phyloP scores from a whole-genome alignment of 2,113 vertebrate species.

The Brachionichthys hirsutus region DNA sequence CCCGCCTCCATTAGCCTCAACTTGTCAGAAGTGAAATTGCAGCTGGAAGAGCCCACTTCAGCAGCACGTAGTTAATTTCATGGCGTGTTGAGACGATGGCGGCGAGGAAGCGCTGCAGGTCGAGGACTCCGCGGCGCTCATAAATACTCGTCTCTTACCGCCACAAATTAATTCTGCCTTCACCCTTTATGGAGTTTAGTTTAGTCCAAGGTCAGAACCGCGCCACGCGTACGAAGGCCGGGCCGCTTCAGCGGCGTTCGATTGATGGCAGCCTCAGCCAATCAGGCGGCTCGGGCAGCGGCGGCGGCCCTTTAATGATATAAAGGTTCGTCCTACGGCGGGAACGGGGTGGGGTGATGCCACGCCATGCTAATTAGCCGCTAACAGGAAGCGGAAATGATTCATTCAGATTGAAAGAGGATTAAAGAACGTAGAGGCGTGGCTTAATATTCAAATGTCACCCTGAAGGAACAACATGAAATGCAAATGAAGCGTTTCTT shows the following conservation, averaged over 20 bases:
- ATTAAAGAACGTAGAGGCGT: too few relatives aligned
- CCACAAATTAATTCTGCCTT: constrained; percentile 25
- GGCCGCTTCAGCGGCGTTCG: constrained; percentile 25
- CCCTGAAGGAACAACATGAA: too few relatives aligned
- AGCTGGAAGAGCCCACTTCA: constrained; percentile 33
- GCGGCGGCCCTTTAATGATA: constrained; percentile 53
- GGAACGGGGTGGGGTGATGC: background rate
- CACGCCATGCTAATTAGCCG: constrained; percentile 32
- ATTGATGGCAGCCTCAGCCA: constrained; percentile 47
- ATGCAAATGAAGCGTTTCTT: too few relatives aligned
- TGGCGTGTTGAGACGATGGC: constrained; percentile 42
- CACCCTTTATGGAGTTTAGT: constrained; percentile 6
- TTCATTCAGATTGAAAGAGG: too few relatives aligned
- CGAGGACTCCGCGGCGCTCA: constrained; percentile 41
- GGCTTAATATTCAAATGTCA: too few relatives aligned
- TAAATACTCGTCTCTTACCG: constrained; percentile 60
- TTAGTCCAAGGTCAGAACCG: constrained; percentile 47
- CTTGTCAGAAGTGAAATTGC: constrained; percentile 46
- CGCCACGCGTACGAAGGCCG: background rate
- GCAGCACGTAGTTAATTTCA: constrained; percentile 44
- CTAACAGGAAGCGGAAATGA: constrained; percentile 19
- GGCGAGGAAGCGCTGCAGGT: constrained; percentile 46
- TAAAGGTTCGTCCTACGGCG: constrained; percentile 40
- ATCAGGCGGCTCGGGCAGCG: constrained; percentile 51
- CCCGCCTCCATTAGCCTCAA: constrained; percentile 50